These are phyloP conservation scores for Colossoma macropomum DNA, from an alignment of 2,113 vertebrate species.

Conservation along the genomic window DNA sequence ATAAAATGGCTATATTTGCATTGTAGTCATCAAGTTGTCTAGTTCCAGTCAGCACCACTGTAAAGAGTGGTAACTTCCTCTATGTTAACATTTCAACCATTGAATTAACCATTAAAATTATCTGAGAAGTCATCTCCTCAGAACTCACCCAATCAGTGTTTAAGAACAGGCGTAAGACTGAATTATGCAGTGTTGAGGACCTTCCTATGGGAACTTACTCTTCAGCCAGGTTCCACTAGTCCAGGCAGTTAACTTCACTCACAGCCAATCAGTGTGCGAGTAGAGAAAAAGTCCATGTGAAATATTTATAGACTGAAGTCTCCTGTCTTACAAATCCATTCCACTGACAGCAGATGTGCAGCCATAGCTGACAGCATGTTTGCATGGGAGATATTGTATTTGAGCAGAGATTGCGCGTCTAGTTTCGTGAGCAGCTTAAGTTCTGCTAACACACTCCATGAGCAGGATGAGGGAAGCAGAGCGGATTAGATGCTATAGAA, in stretches of 20 bases:
- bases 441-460: constrained; percentile 36
- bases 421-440: constrained; percentile 25
- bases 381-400: constrained; percentile 16
- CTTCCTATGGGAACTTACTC: not conserved
- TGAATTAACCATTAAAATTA: no score
- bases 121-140: no score
- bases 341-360: not conserved
- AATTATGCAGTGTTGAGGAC: not conserved
- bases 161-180: no score
- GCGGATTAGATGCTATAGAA: constrained; percentile 37
- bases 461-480: constrained; percentile 30
- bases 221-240: not conserved
- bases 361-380: constrained; percentile 2
- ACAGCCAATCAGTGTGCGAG: not conserved
- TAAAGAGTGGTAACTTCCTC: no score
- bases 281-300: not conserved
- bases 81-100: no score
- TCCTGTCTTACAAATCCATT: constrained; percentile 14
- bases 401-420: constrained; percentile 17
- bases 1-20: no score
- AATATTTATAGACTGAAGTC: constrained; percentile 7
- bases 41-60: no score
- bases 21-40: no score
- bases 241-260: not conserved
- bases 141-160: no score